phyloP scores from a whole-genome alignment of 2,797 vertebrate species.

The Fistularia commersonii region DNA sequence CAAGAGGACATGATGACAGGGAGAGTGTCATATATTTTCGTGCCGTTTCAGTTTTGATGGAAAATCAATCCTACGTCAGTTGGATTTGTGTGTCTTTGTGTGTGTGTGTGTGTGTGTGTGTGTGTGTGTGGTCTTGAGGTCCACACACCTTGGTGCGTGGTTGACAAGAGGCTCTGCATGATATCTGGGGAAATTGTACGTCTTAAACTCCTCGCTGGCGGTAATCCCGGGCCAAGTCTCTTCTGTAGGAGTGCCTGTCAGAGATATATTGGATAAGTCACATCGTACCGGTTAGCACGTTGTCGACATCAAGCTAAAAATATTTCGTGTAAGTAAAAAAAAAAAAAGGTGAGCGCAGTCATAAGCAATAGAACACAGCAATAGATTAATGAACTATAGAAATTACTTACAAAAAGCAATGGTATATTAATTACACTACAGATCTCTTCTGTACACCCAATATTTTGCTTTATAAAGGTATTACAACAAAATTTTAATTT shows the following conservation, averaged over 20 bases:
- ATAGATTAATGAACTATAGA: too few relatives aligned
- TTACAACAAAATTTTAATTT: too few relatives aligned
- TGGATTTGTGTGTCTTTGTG: not conserved
- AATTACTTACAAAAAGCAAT: too few relatives aligned
- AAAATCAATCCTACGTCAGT: conserved; percentile 11
- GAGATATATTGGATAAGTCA: conserved; percentile 6
- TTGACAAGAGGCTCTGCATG: conserved; percentile 76
- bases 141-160: conserved; percentile 77
- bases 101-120: not conserved
- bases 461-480: too few relatives aligned
- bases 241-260: conserved; percentile 77
- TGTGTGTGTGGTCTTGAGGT: too few relatives aligned
- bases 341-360: too few relatives aligned
- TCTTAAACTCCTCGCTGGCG: conserved; percentile 77
- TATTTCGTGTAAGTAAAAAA: not conserved
- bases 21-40: not conserved
- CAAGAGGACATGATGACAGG: conserved; percentile 1
- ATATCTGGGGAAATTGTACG: conserved; percentile 77
- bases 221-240: conserved; percentile 75
- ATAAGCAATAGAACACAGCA: too few relatives aligned
- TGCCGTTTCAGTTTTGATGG: too few relatives aligned
- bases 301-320: not conserved
- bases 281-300: not conserved
- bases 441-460: too few relatives aligned
- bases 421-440: too few relatives aligned